These are phyloP conservation scores for Epinephelus cyanopodus DNA, from an alignment of 2,113 vertebrate genomes.

Conservation along the genomic window DNA sequence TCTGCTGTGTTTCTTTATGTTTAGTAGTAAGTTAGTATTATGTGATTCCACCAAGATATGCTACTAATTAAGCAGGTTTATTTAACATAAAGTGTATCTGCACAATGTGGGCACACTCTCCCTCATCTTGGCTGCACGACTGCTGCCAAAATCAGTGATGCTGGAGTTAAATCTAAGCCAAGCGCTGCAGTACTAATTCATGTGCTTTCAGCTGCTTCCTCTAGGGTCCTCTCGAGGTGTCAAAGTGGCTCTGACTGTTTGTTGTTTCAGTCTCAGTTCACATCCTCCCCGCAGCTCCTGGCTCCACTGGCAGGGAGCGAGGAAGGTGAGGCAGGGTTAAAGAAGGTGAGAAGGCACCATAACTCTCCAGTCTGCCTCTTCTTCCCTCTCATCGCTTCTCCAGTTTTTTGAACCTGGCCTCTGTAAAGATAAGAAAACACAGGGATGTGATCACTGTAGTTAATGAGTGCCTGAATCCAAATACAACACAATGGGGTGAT, in stretches of 20 bases:
- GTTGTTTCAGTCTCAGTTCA: slow-evolving; percentile 72
- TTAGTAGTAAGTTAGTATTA: not conserved
- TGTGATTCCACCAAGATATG: not conserved
- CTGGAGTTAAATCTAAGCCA: slow-evolving; percentile 33
- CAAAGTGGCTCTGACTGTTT: slow-evolving; percentile 51
- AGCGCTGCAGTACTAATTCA: slow-evolving; percentile 20
- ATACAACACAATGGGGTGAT: not conserved
- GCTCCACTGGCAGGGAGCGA: slow-evolving; percentile 33
- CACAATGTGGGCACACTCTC: not conserved
- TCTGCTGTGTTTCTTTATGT: not conserved
- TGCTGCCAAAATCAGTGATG: slow-evolving; percentile 21
- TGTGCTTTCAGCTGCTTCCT: slow-evolving; percentile 51
- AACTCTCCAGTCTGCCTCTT: slow-evolving; percentile 23
- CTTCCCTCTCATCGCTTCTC: slow-evolving; percentile 78
- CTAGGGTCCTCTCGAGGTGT: slow-evolving; percentile 39
- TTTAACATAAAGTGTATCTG: not conserved
- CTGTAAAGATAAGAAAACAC: slow-evolving; percentile 54
- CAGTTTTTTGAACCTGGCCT: slow-evolving; percentile 83
- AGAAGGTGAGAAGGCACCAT: slow-evolving; percentile 44
- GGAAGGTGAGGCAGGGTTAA: slow-evolving; percentile 36
- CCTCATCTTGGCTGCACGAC: slow-evolving; percentile 13
- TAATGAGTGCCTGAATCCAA: not conserved
- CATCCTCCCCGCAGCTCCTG: slow-evolving; percentile 54
- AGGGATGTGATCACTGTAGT: not conserved
- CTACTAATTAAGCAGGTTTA: not conserved